Evolutionary conservation across 2,797 vertebrate genomes (phyloP).

Genomic region (Chaunax sp.): DNA sequence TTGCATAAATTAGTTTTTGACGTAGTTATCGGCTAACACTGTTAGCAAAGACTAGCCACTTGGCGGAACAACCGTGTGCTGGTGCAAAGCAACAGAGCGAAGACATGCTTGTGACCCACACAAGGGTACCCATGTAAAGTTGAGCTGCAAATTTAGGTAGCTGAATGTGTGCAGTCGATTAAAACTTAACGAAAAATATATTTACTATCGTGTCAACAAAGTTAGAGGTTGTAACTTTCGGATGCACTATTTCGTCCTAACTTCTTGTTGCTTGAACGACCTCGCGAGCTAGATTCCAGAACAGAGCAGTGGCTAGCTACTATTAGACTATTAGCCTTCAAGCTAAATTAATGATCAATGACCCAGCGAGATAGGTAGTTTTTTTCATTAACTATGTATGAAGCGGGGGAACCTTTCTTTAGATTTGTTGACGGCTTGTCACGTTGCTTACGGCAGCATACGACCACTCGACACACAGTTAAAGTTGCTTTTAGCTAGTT

Average conservation of each 20-base stretch:
- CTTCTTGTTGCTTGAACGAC: constrained; percentile 55
- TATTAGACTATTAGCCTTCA: constrained; percentile 42
- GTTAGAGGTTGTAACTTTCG: constrained; percentile 38
- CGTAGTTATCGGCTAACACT: constrained; percentile 73
- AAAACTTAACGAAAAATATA: constrained; percentile 31
- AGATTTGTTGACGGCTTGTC: constrained; percentile 23
- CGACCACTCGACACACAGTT: constrained; percentile 42
- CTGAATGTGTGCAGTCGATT: constrained; percentile 29
- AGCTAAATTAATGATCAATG: constrained; percentile 52
- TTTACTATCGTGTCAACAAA: constrained; percentile 26
- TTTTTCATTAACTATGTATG: constrained; percentile 18
- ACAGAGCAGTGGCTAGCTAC: constrained; percentile 54
- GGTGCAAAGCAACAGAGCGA: constrained; percentile 56
- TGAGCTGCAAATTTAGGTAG: constrained; percentile 47
- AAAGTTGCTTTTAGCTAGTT: constrained; percentile 52
- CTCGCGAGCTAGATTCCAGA: constrained; percentile 69
- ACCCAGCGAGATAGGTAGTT: constrained; percentile 3
- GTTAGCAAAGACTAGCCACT: constrained; percentile 58
- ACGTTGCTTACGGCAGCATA: constrained; percentile 3
- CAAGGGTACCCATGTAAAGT: constrained; percentile 65
- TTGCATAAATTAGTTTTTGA: constrained; percentile 64
- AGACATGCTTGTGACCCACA: constrained; percentile 68
- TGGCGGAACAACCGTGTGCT: constrained; percentile 55
- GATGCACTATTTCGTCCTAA: constrained; percentile 55
- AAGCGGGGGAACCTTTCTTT: constrained; percentile 9